Base-by-base conservation (phyloP, 2,888 invertebrate genomes). In the Cheilosia grossa region DNA sequence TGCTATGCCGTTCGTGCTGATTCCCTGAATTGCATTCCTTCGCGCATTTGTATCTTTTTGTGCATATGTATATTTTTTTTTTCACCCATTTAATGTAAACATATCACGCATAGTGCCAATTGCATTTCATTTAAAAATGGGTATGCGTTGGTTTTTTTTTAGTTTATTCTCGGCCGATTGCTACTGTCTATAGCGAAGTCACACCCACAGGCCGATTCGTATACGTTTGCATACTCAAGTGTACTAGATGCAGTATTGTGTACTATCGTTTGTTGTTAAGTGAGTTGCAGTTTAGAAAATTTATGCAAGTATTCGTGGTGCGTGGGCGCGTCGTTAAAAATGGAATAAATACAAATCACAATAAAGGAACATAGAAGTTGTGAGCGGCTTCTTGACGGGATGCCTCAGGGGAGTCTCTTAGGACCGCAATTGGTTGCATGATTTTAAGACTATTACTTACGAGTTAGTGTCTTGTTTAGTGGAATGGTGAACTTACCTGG, bases 81-180 rank as follows among this genome's bases (percentile, higher is more conserved):
- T 37, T 19, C 59, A 15, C 37, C 6, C 27, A 19, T 69, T 70
- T 83, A 74, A 74, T 75, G 83, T 75, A 83, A 83, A 75, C 83
- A 83, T 59, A 83, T 80, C 80, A 83, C 83, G 83, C 83, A 83
- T 75, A 49, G 53, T 75, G 66, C 75, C 83, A 83, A 80, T 80
- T 74, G 79, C 64, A 79, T 74, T 83, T 69, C 47, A 67, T 72
- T 37, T 37, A 37, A 37, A 37, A 37, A 37, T 37, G 37, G 10
- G 4, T 37, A 13, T 37, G 10, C 37, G 10, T 33, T 1, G 1
- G 10, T 72, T 49, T 51, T 15, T 27, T 66, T 54, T 15, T 53
- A 17, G 56, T 56, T 44, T 42, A 54, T 69, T 17, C 47, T 49
- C 7, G 17, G 44, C 10, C 64, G 47, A 74, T 59, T 49, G 83